phyloP scores from a whole-genome alignment of 2,797 vertebrate genomes.

The Potorous gilbertii region DNA sequence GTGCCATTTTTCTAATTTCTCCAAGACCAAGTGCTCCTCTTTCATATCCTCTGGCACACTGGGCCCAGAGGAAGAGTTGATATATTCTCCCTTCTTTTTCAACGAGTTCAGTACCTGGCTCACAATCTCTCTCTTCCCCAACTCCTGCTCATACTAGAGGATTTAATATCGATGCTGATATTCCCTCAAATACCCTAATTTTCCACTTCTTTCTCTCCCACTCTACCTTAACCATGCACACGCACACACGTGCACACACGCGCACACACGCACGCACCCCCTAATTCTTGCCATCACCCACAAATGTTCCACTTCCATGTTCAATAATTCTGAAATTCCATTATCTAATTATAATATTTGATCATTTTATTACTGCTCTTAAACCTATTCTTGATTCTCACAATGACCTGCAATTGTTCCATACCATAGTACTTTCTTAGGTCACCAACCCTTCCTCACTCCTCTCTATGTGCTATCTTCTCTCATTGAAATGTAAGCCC shows the following conservation, averaged over 20 bases:
- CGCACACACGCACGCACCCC: background rate
- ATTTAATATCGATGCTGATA: background rate
- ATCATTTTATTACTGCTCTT: background rate
- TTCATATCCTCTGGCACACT: background rate
- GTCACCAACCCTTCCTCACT: background rate
- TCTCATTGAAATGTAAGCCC: background rate
- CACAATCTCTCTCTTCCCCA: background rate
- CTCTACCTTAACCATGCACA: background rate
- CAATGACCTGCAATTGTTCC: background rate
- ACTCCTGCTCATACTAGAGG: background rate
- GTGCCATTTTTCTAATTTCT: background rate
- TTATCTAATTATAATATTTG: background rate
- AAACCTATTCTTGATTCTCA: background rate
- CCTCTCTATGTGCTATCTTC: background rate
- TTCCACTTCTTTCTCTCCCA: background rate
- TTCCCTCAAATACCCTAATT: background rate
- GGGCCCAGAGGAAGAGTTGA: background rate
- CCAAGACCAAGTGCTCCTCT: background rate
- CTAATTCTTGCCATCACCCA: background rate
- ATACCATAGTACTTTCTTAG: background rate
- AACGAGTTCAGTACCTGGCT: background rate
- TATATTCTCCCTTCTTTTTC: background rate
- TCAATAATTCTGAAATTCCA: background rate
- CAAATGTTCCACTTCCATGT: background rate
- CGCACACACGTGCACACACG: background rate